Evolutionary conservation across 2,888 invertebrate species (phyloP).

Genomic region (Caenorhabditis auriculariae): DNA sequence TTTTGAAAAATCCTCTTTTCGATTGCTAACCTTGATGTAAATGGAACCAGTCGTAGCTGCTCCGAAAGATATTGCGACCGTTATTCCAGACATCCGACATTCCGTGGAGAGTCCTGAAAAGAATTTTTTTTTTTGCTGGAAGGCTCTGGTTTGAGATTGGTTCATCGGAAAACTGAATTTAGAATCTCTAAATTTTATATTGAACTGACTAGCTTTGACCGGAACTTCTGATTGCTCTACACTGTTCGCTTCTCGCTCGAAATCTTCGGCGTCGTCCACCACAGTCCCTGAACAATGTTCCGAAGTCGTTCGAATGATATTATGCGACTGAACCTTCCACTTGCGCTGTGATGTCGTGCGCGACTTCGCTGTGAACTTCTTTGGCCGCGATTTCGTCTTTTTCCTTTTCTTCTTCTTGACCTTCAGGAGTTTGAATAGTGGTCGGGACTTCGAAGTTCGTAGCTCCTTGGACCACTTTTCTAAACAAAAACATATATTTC

Average conservation of each 20-base stretch:
- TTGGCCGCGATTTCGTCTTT: constrained; percentile 12
- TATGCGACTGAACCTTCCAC: constrained; percentile 14
- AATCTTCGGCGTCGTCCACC: constrained; percentile 37
- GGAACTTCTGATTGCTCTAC: neutral
- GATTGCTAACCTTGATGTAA: constrained; percentile 47
- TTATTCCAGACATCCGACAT: constrained; percentile 56
- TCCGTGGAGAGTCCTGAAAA: constrained; percentile 53
- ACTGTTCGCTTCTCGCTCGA: constrained; percentile 2
- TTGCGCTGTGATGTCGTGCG: constrained; percentile 10
- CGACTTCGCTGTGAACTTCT: constrained; percentile 9
- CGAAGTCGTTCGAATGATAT: neutral
- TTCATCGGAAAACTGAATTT: too few species aligned
- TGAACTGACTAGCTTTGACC: constrained; percentile 8
- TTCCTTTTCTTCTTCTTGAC: constrained; percentile 18
- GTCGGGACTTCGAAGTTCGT: constrained; percentile 21
- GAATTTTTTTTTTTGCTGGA: neutral
- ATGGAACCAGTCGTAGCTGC: constrained; percentile 52
- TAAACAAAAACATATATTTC: neutral
- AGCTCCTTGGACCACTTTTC: constrained; percentile 17
- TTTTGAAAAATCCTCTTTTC: neutral
- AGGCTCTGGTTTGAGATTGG: too few species aligned
- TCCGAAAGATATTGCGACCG: constrained; percentile 46
- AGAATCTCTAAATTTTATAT: neutral
- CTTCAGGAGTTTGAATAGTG: constrained; percentile 4
- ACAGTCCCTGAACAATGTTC: constrained; percentile 16